Percentiles rank a stretch among this genome's conserved stretches.
Conservation (phyloP, 2,888 invertebrate species). For the Ferdinandea cuprea region DNA sequence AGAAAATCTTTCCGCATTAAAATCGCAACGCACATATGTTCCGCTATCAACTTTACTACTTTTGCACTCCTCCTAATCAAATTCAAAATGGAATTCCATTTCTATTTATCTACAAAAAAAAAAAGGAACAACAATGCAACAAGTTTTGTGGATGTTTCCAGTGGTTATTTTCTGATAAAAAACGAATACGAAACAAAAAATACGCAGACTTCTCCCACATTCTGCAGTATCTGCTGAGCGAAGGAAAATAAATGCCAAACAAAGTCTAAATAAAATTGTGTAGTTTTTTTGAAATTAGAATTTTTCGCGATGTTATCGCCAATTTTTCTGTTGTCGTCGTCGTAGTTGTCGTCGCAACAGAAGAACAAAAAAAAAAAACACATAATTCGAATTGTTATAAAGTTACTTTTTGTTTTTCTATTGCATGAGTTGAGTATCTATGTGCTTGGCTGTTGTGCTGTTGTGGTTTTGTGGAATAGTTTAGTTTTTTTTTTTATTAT, state of each 20-base stretch:
- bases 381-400: constrained; percentile 2
- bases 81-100: background rate
- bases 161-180: constrained; percentile 19
- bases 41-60: background rate
- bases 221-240: constrained; percentile 32
- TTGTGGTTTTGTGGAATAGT: constrained; percentile 25
- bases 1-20: constrained; percentile 11
- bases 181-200: background rate
- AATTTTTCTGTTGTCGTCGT: background rate
- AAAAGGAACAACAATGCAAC: background rate
- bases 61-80: background rate
- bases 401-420: no score
- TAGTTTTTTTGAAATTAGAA: constrained; percentile 47
- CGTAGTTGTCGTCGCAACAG: no score
- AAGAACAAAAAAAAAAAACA: constrained; percentile 2
- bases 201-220: background rate
- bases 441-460: background rate
- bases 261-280: constrained; percentile 21
- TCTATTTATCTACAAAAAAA: background rate
- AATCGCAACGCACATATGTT: background rate
- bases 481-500: constrained; percentile 33
- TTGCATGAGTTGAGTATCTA: constrained; percentile 15
- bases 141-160: background rate
- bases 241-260: background rate
- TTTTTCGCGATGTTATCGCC: constrained; percentile 45